Base-by-base conservation (phyloP, 2,888 invertebrate species). In the Apodemia arnacis region DNA sequence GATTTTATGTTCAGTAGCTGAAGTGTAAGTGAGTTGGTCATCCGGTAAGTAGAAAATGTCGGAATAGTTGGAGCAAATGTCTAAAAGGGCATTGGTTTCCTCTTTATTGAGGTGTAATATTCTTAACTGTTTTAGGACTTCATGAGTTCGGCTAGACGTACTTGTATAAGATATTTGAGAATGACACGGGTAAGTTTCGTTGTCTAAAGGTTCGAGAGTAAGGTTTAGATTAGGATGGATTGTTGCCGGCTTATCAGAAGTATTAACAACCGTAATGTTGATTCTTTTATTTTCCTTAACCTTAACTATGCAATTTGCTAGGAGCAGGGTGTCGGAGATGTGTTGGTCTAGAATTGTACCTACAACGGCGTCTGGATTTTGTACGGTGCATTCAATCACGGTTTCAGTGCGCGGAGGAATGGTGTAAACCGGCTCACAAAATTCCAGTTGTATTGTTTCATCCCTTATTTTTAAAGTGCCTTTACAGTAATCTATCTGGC, bases 311-410 rank as follows among this genome's bases (percentile, higher is more conserved):
- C 86, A 87, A 27, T 88, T 88, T 2, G 83, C 86, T 8, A 94
- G 44, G 0, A 93, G 66, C 1, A 93, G 38, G 0, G 44, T 27
- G 3, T 88, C 79, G 4, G 38, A 70, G 11, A 82, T 6, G 15
- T 85, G 41, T 59, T 88, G 84, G 21, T 91, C 90, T 27, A 88
- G 5, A 1, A 92, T 77, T 3, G 88, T 18, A 11, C 88, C 89
- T 83, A 70, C 34, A 2, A 91, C 91, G 72, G 80, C 85, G 31
- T 93, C 82, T 21, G 93, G 91, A 34, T 93, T 93, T 11, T 4
- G 3, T 8, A 93, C 91, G 10, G 93, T 79, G 24, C 93, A 93
- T 91, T 94, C 93, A 3, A 94, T 91, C 0, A 90, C 54, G 8
- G 54, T 49, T 21, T 72, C 72, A 6, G 80, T 21, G 7, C 70